Percentiles rank a stretch among this genome's conserved stretches.
phyloP scores from a whole-genome alignment of 2,888 invertebrate species.

The Willowsia nigromaculata region DNA sequence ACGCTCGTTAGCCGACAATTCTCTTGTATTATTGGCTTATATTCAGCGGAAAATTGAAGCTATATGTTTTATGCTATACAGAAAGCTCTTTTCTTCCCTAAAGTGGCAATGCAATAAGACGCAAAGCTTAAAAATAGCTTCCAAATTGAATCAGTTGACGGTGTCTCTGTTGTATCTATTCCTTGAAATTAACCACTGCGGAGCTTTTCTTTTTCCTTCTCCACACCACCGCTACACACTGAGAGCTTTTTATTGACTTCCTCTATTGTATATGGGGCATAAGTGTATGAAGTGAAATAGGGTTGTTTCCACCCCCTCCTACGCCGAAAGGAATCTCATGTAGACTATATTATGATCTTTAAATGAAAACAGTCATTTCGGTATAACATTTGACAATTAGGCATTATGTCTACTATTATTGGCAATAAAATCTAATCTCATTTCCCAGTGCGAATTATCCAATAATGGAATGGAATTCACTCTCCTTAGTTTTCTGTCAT shows the following conservation, averaged over 20 bases:
- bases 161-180: slow-evolving; percentile 22
- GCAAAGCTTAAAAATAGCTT: slow-evolving; percentile 22
- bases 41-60: slow-evolving; percentile 24
- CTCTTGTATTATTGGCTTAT: slow-evolving; percentile 25
- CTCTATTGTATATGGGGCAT: neutral
- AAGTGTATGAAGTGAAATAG: neutral
- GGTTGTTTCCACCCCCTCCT: slow-evolving; percentile 68
- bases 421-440: slow-evolving; percentile 67
- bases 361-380: neutral
- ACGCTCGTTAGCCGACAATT: slow-evolving; percentile 14
- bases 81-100: neutral
- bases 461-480: slow-evolving; percentile 52
- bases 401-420: slow-evolving; percentile 36
- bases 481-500: neutral
- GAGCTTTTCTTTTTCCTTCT: neutral
- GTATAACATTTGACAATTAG: slow-evolving; percentile 41
- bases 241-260: slow-evolving; percentile 54
- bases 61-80: no score
- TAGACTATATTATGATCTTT: neutral
- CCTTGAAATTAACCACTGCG: slow-evolving; percentile 41
- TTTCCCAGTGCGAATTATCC: slow-evolving; percentile 60
- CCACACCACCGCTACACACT: neutral
- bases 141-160: slow-evolving; percentile 30
- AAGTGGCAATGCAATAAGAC: slow-evolving; percentile 46
- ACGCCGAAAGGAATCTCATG: neutral